These are phyloP conservation scores for Crotophaga sulcirostris DNA, from an alignment of 2,113 vertebrate species.

Conservation along the genomic window DNA sequence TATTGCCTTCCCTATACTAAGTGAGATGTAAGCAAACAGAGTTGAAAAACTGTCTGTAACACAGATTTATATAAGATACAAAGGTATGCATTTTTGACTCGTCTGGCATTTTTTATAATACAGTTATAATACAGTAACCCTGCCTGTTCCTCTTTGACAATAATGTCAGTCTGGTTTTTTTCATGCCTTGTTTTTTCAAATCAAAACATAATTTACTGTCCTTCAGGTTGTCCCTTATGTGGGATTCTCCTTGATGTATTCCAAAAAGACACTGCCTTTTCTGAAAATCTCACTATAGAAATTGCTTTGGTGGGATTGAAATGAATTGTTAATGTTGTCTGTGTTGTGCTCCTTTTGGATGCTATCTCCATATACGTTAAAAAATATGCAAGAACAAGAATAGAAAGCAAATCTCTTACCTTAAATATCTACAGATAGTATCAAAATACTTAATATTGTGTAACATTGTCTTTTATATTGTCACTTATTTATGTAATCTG, in stretches of 20 bases:
- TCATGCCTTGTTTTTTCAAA: not conserved
- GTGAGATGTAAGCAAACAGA: not conserved
- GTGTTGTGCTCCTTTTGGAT: not conserved
- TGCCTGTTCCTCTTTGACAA: not conserved
- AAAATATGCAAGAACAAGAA: not conserved
- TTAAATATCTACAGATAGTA: not conserved
- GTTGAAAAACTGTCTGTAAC: not conserved
- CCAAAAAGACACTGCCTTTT: not conserved
- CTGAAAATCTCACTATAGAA: not conserved
- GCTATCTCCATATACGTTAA: not conserved
- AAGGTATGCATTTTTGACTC: not conserved
- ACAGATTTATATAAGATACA: not conserved
- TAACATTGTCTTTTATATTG: not conserved
- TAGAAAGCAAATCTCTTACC: not conserved
- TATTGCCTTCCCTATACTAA: not conserved
- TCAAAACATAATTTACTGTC: not conserved
- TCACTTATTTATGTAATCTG: not conserved
- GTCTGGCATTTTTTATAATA: not conserved
- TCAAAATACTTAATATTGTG: not conserved
- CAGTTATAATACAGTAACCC: not conserved
- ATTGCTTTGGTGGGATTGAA: not conserved
- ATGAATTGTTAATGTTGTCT: not conserved
- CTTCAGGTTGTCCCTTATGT: not conserved
- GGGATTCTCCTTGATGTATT: not conserved
- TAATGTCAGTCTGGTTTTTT: not conserved